phyloP scores from a whole-genome alignment of 2,113 vertebrate species.

The Piprites chloris region DNA sequence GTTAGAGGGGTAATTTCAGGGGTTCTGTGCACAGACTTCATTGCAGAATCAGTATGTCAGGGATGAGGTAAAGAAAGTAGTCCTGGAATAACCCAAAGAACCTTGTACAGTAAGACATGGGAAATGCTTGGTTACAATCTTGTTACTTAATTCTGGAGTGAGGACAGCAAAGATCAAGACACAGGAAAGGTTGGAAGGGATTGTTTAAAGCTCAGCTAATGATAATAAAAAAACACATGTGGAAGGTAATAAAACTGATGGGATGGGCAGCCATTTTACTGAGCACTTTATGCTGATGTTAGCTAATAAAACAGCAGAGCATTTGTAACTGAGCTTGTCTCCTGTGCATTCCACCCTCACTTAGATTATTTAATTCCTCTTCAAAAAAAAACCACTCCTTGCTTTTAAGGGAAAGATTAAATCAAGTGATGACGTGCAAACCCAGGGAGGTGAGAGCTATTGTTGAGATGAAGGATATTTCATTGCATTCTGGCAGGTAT shows the following conservation, averaged over 20 bases:
- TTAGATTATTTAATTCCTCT: not conserved
- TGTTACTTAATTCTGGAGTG: not conserved
- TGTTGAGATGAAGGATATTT: not conserved
- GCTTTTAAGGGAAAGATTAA: not conserved
- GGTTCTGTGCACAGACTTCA: not conserved
- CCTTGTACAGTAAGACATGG: not conserved
- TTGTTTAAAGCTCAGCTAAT: constrained; percentile 20
- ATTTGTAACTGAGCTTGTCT: not conserved
- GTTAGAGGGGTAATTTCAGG: not conserved
- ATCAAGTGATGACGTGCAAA: not conserved
- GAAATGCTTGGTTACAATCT: not conserved
- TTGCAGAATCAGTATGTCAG: not conserved
- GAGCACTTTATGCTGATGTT: not conserved
- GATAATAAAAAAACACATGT: constrained; percentile 33
- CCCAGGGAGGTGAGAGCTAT: not conserved
- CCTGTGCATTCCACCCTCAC: not conserved
- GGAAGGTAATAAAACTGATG: constrained; percentile 35
- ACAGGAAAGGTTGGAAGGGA: not conserved
- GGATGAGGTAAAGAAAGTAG: not conserved
- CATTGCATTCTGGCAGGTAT: not conserved
- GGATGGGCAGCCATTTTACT: constrained; percentile 33
- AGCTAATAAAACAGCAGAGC: constrained; percentile 23
- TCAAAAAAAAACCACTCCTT: not conserved
- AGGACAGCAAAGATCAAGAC: constrained; percentile 12
- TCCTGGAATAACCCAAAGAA: not conserved